phyloP scores from a whole-genome alignment of 2,797 vertebrate genomes.

The Notoglanidium macrostoma region DNA sequence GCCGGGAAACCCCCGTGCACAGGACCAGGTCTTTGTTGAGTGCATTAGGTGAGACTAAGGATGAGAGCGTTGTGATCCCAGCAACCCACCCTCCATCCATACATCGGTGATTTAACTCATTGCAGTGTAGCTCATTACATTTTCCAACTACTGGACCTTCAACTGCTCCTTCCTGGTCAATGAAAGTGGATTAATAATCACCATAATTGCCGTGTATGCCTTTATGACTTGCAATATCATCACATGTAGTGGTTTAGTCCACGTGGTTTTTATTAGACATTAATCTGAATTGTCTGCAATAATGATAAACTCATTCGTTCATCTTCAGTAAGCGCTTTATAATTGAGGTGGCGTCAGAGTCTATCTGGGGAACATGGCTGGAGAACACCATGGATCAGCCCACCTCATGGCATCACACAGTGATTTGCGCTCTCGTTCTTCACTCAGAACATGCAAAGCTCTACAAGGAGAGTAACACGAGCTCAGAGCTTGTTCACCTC shows the following conservation, averaged over 20 bases:
- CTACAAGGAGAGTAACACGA: background rate
- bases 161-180: background rate
- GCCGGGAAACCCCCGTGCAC: conserved; percentile 41
- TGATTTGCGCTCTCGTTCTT: background rate
- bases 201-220: background rate
- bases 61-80: conserved; percentile 23
- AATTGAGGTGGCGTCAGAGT: background rate
- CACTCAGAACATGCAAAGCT: background rate
- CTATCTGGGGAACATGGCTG: background rate
- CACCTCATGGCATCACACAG: background rate
- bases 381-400: background rate
- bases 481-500: background rate
- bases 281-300: background rate
- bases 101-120: conserved; percentile 24
- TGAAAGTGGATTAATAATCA: background rate
- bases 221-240: conserved; percentile 4
- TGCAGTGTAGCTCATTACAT: background rate
- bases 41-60: conserved; percentile 7
- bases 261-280: background rate
- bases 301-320: too few species aligned
- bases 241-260: background rate
- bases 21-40: conserved; percentile 44
- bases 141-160: background rate
- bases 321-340: background rate
- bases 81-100: background rate